Conservation (phyloP, 1,140 invertebrate species). For the Heliconius hewitsoni region DNA sequence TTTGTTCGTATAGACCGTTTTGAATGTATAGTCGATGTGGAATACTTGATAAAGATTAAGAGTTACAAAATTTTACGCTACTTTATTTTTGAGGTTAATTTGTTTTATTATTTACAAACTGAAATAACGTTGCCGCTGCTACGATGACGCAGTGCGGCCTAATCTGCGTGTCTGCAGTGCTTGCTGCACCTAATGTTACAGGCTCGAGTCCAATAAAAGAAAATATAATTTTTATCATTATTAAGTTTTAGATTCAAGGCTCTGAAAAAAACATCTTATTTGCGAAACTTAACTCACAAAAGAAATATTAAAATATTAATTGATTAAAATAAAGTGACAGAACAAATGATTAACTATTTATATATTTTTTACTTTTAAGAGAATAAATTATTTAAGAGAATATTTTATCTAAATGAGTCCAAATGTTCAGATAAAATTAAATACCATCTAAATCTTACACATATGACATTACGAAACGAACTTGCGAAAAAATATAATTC, state of each 20-base stretch:
- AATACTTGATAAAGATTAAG: not conserved
- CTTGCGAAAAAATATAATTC: no score
- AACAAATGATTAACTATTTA: no score
- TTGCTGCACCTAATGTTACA: not conserved
- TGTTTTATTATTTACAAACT: not conserved
- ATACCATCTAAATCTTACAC: no score
- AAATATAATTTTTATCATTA: not conserved
- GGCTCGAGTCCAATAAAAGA: not conserved
- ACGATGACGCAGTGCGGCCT: not conserved
- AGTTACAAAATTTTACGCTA: no score
- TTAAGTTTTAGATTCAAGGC: not conserved
- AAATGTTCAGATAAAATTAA: no score
- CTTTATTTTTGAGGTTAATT: not conserved
- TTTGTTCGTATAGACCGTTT: not conserved
- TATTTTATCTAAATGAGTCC: no score
- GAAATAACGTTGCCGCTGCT: not conserved
- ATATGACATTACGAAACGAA: no score
- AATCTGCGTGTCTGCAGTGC: not conserved
- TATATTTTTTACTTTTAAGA: no score
- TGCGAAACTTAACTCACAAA: no score
- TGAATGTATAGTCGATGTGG: not conserved
- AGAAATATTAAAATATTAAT: no score
- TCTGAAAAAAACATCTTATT: not conserved
- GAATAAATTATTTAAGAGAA: no score
- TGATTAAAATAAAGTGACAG: no score